phyloP scores from a whole-genome alignment of 2,113 vertebrate species.

The Paratilapia polleni region DNA sequence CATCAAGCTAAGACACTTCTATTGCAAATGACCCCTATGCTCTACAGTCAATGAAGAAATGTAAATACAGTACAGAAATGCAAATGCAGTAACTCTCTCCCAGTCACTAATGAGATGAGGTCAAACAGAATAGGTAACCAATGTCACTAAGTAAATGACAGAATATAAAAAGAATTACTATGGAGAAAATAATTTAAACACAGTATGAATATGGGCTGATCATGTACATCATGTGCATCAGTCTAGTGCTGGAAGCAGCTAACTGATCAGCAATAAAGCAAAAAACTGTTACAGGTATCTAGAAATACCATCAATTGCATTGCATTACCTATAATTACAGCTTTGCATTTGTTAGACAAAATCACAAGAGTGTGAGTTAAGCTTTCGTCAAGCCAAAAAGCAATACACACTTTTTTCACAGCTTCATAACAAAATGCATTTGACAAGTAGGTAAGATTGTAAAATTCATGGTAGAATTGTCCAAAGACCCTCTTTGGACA shows the following conservation, averaged over 20 bases:
- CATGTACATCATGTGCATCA: background rate
- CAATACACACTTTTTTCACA: too few relatives aligned
- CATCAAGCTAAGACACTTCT: background rate
- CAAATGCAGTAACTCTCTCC: background rate
- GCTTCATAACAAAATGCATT: too few relatives aligned
- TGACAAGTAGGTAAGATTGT: too few relatives aligned
- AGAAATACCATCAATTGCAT: background rate
- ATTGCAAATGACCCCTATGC: background rate
- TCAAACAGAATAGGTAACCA: background rate
- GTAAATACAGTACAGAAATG: background rate
- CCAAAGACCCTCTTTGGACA: too few relatives aligned
- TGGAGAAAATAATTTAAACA: background rate
- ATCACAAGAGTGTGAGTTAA: background rate
- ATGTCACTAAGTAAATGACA: background rate
- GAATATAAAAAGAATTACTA: background rate
- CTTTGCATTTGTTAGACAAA: background rate
- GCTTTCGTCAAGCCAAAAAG: background rate
- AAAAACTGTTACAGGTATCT: background rate
- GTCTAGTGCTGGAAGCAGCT: background rate
- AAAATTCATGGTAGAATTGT: too few relatives aligned
- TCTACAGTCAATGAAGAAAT: background rate
- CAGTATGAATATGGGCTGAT: background rate
- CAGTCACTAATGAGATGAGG: background rate
- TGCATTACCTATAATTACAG: background rate
- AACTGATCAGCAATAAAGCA: background rate